These are phyloP conservation scores for Erebia ligea DNA, from an alignment of 2,888 invertebrate species.

Conservation along the genomic window DNA sequence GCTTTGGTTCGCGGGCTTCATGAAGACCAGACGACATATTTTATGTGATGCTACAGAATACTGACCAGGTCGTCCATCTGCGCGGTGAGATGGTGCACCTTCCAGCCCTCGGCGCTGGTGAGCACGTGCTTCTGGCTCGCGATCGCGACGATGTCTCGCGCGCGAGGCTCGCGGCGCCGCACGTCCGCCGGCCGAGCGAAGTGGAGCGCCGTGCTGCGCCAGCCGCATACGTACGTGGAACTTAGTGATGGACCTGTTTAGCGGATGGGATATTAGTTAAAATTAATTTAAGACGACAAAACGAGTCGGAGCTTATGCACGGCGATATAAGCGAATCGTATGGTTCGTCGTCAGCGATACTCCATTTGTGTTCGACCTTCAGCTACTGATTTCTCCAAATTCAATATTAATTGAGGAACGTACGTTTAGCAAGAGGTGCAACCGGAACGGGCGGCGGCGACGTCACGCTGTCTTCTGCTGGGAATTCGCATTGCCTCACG, in stretches of 20 bases:
- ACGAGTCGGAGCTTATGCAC: background rate
- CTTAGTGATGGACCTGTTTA: conserved; percentile 67
- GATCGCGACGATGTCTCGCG: conserved; percentile 90
- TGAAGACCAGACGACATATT: no score
- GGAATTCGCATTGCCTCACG: conserved; percentile 72
- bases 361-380: no score
- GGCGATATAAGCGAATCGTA: no score
- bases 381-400: no score
- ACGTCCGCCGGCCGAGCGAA: conserved; percentile 88
- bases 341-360: no score
- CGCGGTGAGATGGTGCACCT: conserved; percentile 94
- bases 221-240: conserved; percentile 74
- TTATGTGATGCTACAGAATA: background rate
- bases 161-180: conserved; percentile 92
- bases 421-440: conserved; percentile 71
- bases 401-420: conserved; percentile 41
- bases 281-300: background rate
- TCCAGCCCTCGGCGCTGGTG: conserved; percentile 97
- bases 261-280: background rate
- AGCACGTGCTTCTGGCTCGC: conserved; percentile 94
- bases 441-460: conserved; percentile 63
- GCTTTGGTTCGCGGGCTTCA: no score
- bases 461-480: conserved; percentile 65
- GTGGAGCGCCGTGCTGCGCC: conserved; percentile 78
- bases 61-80: conserved; percentile 96